Evolutionary conservation across 2,888 invertebrate species (phyloP).

Genomic region (Geophilus truncorum): DNA sequence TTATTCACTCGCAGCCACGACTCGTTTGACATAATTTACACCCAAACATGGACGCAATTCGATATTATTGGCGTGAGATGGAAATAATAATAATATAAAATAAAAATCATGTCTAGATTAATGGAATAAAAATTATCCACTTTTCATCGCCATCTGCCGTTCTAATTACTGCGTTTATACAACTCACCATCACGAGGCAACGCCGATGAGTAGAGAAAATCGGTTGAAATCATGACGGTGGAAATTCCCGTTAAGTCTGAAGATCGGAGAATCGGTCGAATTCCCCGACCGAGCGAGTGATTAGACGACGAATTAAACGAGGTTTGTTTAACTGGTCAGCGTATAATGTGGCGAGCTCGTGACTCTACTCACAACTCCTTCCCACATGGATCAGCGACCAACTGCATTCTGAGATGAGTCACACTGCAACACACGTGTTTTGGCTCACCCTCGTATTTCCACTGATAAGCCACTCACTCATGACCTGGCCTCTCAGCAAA

Average conservation of each 20-base stretch:
- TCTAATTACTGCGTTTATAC: background rate
- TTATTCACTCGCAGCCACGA: background rate
- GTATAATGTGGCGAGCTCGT: background rate
- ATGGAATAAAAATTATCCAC: background rate
- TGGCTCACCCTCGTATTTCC: conserved; percentile 10
- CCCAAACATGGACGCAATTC: background rate
- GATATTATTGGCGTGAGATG: background rate
- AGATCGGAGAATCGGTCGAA: no score
- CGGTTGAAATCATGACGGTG: background rate
- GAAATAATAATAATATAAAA: background rate
- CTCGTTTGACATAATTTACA: background rate
- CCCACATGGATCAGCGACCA: conserved; percentile 4
- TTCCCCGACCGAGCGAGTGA: no score
- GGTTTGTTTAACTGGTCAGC: background rate
- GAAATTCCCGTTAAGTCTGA: no score
- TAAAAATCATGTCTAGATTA: background rate
- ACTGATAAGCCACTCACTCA: conserved; percentile 10
- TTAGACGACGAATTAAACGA: no score
- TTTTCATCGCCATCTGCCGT: background rate
- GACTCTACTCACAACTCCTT: background rate
- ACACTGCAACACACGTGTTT: background rate
- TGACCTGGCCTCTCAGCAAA: conserved; percentile 5
- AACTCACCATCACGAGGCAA: background rate
- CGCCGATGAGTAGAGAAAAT: background rate
- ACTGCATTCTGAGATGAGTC: conserved; percentile 1